These are phyloP conservation scores for Cryptops parisi DNA, from an alignment of 2,888 invertebrate species.

Conservation along the genomic window DNA sequence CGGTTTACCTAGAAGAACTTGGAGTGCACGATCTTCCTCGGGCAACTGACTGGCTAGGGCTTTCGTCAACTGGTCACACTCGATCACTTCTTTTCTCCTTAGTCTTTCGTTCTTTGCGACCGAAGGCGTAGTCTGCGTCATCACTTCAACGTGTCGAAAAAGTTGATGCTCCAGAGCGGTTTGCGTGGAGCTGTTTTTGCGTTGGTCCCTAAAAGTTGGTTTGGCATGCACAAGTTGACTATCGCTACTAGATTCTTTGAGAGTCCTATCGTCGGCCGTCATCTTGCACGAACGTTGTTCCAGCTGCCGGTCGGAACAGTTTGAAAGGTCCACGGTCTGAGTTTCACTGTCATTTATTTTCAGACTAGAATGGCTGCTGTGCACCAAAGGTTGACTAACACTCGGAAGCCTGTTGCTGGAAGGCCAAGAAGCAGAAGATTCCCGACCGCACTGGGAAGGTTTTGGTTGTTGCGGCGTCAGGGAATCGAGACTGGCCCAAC, in stretches of 20 bases:
- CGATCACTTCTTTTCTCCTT: conserved; percentile 51
- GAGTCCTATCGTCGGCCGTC: too few species aligned
- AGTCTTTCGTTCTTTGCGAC: conserved; percentile 12
- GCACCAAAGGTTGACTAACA: background rate
- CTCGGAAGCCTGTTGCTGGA: background rate
- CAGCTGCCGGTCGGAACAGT: too few species aligned
- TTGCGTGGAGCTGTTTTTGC: background rate
- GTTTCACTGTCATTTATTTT: background rate
- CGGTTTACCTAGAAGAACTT: conserved; percentile 44
- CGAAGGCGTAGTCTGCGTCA: conserved; percentile 38
- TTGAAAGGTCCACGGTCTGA: too few species aligned
- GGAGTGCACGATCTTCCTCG: conserved; percentile 42
- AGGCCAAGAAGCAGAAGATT: conserved; percentile 4
- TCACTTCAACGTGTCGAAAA: conserved; percentile 12
- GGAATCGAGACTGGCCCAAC: background rate
- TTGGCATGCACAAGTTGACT: background rate
- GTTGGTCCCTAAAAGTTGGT: background rate
- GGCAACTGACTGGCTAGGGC: conserved; percentile 35
- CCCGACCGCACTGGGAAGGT: background rate
- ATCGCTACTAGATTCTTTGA: background rate
- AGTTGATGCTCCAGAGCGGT: background rate
- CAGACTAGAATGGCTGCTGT: too few species aligned
- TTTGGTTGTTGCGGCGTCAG: background rate
- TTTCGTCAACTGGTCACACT: conserved; percentile 52
- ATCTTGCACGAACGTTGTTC: too few species aligned